phyloP scores from a whole-genome alignment of 2,888 invertebrate species.

The Microchrysa polita region DNA sequence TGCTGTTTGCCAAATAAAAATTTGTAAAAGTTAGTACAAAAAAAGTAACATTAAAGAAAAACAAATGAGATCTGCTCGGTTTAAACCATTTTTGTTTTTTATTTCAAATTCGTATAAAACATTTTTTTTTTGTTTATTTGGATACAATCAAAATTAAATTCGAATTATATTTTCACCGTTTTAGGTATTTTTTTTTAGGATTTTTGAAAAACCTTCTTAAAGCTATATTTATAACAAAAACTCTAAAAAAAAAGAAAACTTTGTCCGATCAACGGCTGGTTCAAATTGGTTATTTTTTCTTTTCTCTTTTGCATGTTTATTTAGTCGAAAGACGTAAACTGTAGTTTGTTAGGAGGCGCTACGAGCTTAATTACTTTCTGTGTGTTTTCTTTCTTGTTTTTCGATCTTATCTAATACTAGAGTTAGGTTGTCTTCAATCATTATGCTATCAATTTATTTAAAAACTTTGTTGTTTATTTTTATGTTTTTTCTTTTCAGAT shows the following conservation, averaged over 20 bases:
- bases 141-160: too few relatives aligned
- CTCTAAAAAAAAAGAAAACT: too few relatives aligned
- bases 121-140: too few relatives aligned
- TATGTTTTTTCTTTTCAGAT: conserved; percentile 28
- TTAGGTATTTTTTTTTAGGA: too few relatives aligned
- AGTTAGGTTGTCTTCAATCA: not conserved
- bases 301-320: conserved; percentile 17
- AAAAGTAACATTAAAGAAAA: conserved; percentile 3
- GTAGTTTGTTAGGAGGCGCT: conserved; percentile 15
- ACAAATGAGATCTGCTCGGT: conserved; percentile 47
- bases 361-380: conserved; percentile 31
- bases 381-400: conserved; percentile 26
- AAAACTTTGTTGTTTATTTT: conserved; percentile 35
- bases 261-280: too few relatives aligned
- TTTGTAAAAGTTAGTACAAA: conserved; percentile 15
- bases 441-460: conserved; percentile 3
- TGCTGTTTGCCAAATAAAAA: not conserved
- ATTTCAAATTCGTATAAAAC: too few relatives aligned
- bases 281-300: conserved; percentile 1
- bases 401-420: too few relatives aligned
- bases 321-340: conserved; percentile 22
- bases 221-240: too few relatives aligned
- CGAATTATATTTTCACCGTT: too few relatives aligned
- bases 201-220: too few relatives aligned
- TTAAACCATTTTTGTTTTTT: conserved; percentile 40